phyloP scores from a whole-genome alignment of 2,797 vertebrate genomes.

The Cyprinella venusta region DNA sequence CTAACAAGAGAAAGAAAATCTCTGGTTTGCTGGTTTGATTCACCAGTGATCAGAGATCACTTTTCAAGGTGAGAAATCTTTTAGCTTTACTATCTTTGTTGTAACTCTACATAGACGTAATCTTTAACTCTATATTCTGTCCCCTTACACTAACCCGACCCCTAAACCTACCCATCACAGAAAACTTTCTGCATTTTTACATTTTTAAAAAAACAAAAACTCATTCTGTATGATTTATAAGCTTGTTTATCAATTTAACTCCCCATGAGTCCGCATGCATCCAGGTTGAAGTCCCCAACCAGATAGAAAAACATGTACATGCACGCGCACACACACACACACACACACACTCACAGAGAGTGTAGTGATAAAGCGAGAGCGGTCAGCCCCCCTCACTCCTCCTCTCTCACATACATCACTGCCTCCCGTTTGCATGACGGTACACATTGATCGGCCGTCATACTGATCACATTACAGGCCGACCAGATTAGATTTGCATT shows the following conservation, averaged over 20 bases:
- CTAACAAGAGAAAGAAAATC: background rate
- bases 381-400: constrained; percentile 65
- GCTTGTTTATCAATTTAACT: too few relatives aligned
- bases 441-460: constrained; percentile 90
- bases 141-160: background rate
- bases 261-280: too few relatives aligned
- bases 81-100: background rate
- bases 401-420: constrained; percentile 66
- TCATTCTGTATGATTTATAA: too few relatives aligned
- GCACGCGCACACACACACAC: constrained; percentile 6
- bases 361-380: constrained; percentile 85
- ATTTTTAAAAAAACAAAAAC: too few relatives aligned
- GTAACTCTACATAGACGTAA: too few relatives aligned
- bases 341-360: constrained; percentile 50
- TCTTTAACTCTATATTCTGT: too few relatives aligned
- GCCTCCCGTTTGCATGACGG: constrained; percentile 74
- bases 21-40: background rate
- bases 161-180: too few relatives aligned
- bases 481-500: constrained; percentile 94
- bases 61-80: too few relatives aligned
- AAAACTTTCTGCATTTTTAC: too few relatives aligned
- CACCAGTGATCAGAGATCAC: constrained; percentile 59
- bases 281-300: too few relatives aligned
- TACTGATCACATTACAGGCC: constrained; percentile 89
- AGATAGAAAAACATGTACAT: too few relatives aligned